Evolutionary conservation across 2,888 invertebrate genomes (phyloP).

Genomic region (Dasysyrphus tricinctus): DNA sequence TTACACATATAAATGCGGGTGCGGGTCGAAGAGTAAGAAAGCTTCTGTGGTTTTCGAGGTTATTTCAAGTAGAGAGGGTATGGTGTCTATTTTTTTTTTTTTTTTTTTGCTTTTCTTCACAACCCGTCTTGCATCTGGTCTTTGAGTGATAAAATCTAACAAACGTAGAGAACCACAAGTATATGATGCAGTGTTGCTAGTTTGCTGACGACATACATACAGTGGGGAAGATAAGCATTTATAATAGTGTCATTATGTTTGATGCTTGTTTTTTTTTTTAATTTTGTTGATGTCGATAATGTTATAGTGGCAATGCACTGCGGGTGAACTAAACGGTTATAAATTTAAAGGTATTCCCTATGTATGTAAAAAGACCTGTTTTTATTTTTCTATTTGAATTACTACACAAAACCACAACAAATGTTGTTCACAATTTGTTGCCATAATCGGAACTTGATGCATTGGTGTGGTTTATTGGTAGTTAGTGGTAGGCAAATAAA

Average conservation of each 20-base stretch:
- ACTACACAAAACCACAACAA: conserved; percentile 7
- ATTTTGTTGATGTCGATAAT: neutral
- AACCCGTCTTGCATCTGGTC: conserved; percentile 24
- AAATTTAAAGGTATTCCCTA: neutral
- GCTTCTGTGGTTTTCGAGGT: conserved; percentile 20
- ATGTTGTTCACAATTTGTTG: conserved; percentile 11
- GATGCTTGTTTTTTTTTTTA: neutral
- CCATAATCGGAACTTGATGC: conserved; percentile 19
- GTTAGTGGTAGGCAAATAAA: conserved; percentile 8
- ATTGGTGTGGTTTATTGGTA: conserved; percentile 23
- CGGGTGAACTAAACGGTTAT: neutral
- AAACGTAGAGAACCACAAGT: conserved; percentile 27
- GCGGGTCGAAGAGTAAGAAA: neutral
- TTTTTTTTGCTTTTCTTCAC: neutral
- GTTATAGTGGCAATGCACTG: conserved; percentile 8
- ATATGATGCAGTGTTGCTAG: neutral
- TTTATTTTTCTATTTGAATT: neutral
- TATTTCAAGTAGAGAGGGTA: conserved; percentile 19
- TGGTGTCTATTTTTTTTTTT: conserved; percentile 12
- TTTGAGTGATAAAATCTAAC: conserved; percentile 42
- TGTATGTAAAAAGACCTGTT: too few species aligned
- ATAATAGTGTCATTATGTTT: conserved; percentile 19
- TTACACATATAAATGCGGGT: neutral
- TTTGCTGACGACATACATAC: neutral
- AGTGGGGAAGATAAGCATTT: conserved; percentile 16